Evolutionary conservation across 2,888 invertebrate genomes (phyloP).

Genomic region (Brachycybe producta): DNA sequence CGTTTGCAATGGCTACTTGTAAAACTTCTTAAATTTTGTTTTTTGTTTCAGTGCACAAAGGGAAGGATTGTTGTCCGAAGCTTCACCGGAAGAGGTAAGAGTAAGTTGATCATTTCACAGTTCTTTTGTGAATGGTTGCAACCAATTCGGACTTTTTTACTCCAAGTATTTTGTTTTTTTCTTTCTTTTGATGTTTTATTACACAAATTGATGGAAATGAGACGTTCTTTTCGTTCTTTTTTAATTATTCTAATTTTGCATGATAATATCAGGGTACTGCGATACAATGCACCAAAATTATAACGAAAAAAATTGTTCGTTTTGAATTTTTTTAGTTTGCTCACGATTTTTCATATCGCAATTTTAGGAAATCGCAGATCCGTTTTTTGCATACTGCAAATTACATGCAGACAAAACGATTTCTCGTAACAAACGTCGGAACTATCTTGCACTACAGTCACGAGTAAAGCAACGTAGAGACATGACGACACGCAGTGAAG

Average conservation of each 20-base stretch:
- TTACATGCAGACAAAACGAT: constrained; percentile 84
- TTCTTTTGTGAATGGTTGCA: too few species aligned
- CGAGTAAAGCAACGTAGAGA: constrained; percentile 51
- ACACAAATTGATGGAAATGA: too few species aligned
- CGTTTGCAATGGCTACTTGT: too few species aligned
- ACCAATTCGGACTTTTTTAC: too few species aligned
- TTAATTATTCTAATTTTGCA: too few species aligned
- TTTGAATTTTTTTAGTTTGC: too few species aligned
- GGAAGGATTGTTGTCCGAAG: constrained; percentile 82
- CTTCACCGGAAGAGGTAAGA: constrained; percentile 42
- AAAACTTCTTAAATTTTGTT: constrained; percentile 1
- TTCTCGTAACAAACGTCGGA: constrained; percentile 48
- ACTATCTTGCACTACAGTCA: constrained; percentile 74
- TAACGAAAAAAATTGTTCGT: too few species aligned
- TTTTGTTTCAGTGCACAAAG: constrained; percentile 79
- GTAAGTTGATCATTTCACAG: constrained; percentile 17
- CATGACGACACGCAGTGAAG: constrained; percentile 17
- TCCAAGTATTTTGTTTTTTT: too few species aligned
- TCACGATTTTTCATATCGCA: background rate
- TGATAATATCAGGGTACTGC: too few species aligned
- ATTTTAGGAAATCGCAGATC: constrained; percentile 53
- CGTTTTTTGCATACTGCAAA: constrained; percentile 93
- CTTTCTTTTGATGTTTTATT: too few species aligned
- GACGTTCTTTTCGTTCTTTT: too few species aligned
- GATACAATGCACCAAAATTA: too few species aligned